phyloP scores from a whole-genome alignment of 2,888 invertebrate species.

The Galeruca laticollis region DNA sequence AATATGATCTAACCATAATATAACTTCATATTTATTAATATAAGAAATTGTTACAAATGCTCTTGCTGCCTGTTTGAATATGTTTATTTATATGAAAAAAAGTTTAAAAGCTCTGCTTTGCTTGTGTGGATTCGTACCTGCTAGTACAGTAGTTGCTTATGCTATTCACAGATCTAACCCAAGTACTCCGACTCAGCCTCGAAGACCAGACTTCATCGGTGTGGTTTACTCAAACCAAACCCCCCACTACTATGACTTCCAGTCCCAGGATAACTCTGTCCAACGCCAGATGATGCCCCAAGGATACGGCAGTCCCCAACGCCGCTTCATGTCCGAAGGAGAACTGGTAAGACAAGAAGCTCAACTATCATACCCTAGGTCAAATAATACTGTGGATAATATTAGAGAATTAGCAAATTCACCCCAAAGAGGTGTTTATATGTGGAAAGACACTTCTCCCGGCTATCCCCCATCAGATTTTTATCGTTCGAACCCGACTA shows the following conservation, averaged over 20 bases:
- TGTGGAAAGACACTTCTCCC: constrained; percentile 84
- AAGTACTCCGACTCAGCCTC: constrained; percentile 90
- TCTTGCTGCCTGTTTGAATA: neutral
- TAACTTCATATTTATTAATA: too few species aligned
- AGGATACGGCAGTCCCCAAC: constrained; percentile 74
- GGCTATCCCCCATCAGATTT: constrained; percentile 67
- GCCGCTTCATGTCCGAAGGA: constrained; percentile 83
- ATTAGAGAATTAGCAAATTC: constrained; percentile 90
- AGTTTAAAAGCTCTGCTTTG: constrained; percentile 18
- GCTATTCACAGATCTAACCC: constrained; percentile 85
- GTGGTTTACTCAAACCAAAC: constrained; percentile 69
- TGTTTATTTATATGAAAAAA: neutral
- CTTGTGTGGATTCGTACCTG: constrained; percentile 40
- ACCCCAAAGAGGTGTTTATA: constrained; percentile 84
- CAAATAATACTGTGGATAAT: constrained; percentile 85
- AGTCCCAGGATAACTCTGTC: constrained; percentile 58
- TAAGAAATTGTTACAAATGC: too few species aligned
- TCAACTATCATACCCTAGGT: constrained; percentile 74
- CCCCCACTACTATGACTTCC: constrained; percentile 64
- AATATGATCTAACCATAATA: too few species aligned
- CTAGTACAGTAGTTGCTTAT: constrained; percentile 57
- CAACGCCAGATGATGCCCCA: constrained; percentile 53
- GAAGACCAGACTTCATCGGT: constrained; percentile 89
- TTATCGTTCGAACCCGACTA: constrained; percentile 80
- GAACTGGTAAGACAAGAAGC: constrained; percentile 81